Evolutionary conservation across 2,888 invertebrate species (phyloP), one percentile per base, ranked within the genome.

Genomic region (Drosophila peninsularis): DNA sequence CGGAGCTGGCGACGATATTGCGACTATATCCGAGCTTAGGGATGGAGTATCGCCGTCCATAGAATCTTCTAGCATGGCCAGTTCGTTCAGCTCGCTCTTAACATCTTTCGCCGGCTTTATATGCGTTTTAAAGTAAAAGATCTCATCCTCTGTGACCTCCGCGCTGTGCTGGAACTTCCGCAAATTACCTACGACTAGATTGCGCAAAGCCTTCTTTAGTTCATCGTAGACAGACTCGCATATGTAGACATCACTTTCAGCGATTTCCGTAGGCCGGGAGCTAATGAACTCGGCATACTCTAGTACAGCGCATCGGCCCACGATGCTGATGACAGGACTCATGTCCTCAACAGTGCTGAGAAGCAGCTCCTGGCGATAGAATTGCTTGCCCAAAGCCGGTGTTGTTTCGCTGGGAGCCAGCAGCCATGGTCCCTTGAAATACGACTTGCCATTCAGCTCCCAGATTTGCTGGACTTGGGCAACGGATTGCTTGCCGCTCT

Each of bases 381-480:
- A 98, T 53, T 97, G 94, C 93, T 95, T 93, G 21, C 94, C 95
- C 11, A 96, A 94, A 5, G 96, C 94, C 88, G 97, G 96, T 13
- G 96, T 95, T 14, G 98, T 96, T 92, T 99, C 99, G 2, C 95
- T 94, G 0, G 99, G 98, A 53, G 96, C 95, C 60, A 99, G 95
- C 79, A 99, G 95, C 96, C 97, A 98, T 0, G 98, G 98, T 0
- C 99, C 99, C 71, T 97, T 97, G 93, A 99, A 98, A 91, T 96
- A 98, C 58, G 96, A 96, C 91, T 97, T 96, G 54, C 97, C 97
- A 90, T 97, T 97, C 92, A 97, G 97, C 88, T 97, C 97, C 98
- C 98, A 99, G 90, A 99, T 96, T 66, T 96, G 96, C 91, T 99
- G 98, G 75, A 99, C 96, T 91, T 98, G 96, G 13, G 98, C 97